phyloP scores from a whole-genome alignment of 2,113 vertebrate species.

The Tylochromis polylepis region DNA sequence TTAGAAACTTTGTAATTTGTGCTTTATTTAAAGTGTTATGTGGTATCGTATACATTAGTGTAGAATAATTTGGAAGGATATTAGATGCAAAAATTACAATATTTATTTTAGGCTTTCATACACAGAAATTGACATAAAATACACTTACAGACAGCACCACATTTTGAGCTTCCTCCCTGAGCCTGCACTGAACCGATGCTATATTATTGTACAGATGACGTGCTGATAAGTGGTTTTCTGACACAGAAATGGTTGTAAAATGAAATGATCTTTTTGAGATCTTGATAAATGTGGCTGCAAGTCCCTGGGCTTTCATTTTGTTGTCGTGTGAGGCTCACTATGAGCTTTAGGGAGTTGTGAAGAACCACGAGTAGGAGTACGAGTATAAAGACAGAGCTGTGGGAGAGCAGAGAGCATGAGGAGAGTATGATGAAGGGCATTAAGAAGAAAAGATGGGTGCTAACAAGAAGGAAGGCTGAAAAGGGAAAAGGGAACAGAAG shows the following conservation, averaged over 20 bases:
- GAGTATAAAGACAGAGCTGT: slow-evolving; percentile 17
- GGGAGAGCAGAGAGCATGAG: slow-evolving; percentile 18
- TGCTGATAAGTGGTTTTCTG: neutral
- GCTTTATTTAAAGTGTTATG: neutral
- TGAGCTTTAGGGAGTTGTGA: neutral
- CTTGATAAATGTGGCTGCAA: neutral
- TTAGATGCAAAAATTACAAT: neutral
- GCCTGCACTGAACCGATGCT: neutral
- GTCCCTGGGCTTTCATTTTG: neutral
- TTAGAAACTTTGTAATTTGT: neutral
- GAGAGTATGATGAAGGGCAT: slow-evolving; percentile 28
- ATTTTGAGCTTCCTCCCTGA: neutral
- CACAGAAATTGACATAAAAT: rapidly evolving
- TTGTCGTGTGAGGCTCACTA: neutral
- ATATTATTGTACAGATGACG: neutral
- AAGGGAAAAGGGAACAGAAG: neutral
- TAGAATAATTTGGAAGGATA: neutral
- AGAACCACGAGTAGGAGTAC: neutral
- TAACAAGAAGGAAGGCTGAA: neutral
- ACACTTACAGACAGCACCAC: neutral
- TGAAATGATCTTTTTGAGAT: neutral
- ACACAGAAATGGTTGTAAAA: neutral
- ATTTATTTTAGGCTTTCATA: neutral
- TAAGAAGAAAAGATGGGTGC: slow-evolving; percentile 7
- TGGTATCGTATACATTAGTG: neutral